Evolutionary conservation across 2,113 vertebrate species (phyloP), one percentile per base, ranked within the genome.

Genomic region (Scartelaos histophorus): DNA sequence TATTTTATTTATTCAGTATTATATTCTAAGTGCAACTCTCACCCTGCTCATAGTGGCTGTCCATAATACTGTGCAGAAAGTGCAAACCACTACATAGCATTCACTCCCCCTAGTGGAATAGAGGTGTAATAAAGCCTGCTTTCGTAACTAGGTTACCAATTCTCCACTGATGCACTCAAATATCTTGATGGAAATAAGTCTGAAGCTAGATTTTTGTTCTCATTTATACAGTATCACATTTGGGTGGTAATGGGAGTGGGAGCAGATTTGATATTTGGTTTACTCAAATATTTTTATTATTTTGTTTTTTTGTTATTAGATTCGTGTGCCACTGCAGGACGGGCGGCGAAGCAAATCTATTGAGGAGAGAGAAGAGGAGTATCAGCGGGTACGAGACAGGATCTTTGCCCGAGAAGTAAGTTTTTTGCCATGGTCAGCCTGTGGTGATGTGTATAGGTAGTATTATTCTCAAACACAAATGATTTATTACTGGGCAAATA

Each of bases 381-480:
- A 99, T 91, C 98, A 99, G 91, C 94, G 97, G 82, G 98, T 96
- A 91, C 95, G 98, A 93, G 98, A 99, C 93, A 93, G 98, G 89
- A 99, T 99, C 84, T 99, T 99, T 94, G 98, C 98, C 81, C 95
- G 97, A 81, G 98, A 99, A 95, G 98, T 98, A 91, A 96, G 96
- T 92, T 78, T 87, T 84, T 53, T 69, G 82, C 77, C 72, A 76
- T 24, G 51, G n/a, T 21, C 25, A 47, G 25, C 65, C 16, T 5
- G 25, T 34, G 58, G 25, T 12, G 19, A 21, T 56, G 7, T 6
- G 47, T 51, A 6, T 47, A 13, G 15, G 15, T 12, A 47, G 38
- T 43, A 11, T 10, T 43, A 43, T 43, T 54, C 19, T 2, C 51
- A 53, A 7, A 51, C 51, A 54, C 51, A 54, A 21, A 54, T 54